phyloP scores from a whole-genome alignment of 2,888 invertebrate species.

The Xanthostigma xanthostigma region DNA sequence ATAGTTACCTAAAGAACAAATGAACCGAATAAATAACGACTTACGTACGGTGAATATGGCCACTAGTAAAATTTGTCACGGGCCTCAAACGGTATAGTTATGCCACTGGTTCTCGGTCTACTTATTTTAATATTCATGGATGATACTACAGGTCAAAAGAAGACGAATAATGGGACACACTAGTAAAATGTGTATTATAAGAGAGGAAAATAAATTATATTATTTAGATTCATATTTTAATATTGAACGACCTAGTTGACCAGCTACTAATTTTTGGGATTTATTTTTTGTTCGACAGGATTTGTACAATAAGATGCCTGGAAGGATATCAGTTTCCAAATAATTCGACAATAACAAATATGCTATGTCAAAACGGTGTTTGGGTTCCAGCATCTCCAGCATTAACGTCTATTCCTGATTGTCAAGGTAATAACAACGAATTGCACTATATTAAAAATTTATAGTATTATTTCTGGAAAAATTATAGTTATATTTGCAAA shows the following conservation, averaged over 20 bases:
- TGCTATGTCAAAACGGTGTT: slow-evolving; percentile 51
- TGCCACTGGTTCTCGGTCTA: too few species aligned
- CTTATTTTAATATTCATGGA: too few species aligned
- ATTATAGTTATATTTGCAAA: neutral
- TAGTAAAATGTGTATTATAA: too few species aligned
- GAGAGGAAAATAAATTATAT: too few species aligned
- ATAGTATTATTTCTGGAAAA: neutral
- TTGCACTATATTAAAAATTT: neutral
- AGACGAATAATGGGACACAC: too few species aligned
- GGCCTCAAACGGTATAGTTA: too few species aligned
- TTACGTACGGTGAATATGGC: too few species aligned
- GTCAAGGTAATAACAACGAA: slow-evolving; percentile 38
- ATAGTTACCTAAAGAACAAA: too few species aligned
- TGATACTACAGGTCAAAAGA: too few species aligned
- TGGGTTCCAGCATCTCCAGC: slow-evolving; percentile 55
- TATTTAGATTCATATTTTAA: neutral
- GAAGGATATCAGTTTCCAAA: slow-evolving; percentile 56
- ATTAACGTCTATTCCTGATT: slow-evolving; percentile 50
- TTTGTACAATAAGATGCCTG: slow-evolving; percentile 50
- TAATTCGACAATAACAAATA: slow-evolving; percentile 48
- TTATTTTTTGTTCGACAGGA: slow-evolving; percentile 31
- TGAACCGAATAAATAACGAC: too few species aligned
- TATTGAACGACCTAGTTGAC: neutral
- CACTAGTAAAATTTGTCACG: too few species aligned
- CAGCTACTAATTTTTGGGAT: neutral